A percentile compares a stretch with the other conserved stretches of the same genome.
Evolutionary conservation across 2,113 vertebrate genomes (phyloP).

Genomic region (Gulo gulo): DNA sequence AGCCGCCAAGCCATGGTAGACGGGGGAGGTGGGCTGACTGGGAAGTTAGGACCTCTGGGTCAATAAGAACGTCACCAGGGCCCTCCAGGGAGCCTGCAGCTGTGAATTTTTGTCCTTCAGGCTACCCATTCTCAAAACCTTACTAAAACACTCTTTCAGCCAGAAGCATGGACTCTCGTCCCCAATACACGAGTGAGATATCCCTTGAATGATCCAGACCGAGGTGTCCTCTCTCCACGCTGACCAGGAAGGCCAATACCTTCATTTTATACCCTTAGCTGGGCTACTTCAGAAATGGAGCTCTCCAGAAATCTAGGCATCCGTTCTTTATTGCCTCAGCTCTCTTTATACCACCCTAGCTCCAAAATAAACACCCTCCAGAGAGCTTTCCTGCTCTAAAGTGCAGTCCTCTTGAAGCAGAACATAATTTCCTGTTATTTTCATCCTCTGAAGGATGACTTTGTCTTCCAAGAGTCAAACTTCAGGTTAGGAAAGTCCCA

Average conservation of each 20-base stretch:
- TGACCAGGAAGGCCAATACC: not conserved
- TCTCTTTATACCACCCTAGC: not conserved
- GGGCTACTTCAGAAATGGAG: not conserved
- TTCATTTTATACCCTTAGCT: not conserved
- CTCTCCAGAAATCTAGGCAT: not conserved
- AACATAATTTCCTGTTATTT: conserved; percentile 7
- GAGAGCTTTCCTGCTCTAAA: not conserved
- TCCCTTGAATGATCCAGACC: not conserved
- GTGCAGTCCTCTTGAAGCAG: not conserved
- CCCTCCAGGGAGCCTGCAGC: not conserved
- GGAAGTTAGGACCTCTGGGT: not conserved
- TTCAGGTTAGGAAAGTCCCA: not conserved
- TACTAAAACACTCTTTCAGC: not conserved
- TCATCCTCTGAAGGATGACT: not conserved
- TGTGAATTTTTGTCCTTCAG: not conserved
- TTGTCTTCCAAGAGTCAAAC: not conserved
- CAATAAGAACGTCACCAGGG: not conserved
- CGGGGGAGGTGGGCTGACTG: not conserved
- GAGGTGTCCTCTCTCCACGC: not conserved
- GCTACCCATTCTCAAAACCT: not conserved
- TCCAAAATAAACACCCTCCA: not conserved
- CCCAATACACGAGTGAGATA: not conserved
- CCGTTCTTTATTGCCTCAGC: not conserved
- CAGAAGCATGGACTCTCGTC: not conserved
- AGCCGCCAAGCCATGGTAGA: not conserved